Evolutionary conservation across 1,140 invertebrate species (phyloP).

Genomic region (Heliconius hewitsoni): DNA sequence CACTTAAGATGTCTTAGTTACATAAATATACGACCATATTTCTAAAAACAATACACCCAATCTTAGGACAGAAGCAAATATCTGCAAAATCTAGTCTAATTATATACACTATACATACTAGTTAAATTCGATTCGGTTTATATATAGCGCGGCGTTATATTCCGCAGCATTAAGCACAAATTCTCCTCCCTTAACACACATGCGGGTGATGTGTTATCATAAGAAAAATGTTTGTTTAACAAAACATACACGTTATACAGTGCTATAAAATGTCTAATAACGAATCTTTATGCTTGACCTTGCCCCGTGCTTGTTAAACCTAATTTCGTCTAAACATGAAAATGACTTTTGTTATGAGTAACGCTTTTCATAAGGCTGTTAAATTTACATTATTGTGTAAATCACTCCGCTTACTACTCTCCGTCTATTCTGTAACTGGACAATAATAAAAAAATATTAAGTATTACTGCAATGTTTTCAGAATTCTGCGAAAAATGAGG

Average conservation of each 20-base stretch:
- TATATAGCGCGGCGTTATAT: neutral
- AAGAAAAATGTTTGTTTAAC: neutral
- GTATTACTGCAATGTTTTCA: too few relatives aligned
- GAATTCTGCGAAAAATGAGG: too few relatives aligned
- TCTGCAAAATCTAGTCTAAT: neutral
- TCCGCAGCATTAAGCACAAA: neutral
- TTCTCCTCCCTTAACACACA: neutral
- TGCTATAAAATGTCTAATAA: neutral
- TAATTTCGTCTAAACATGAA: constrained; percentile 4
- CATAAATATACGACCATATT: neutral
- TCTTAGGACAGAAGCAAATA: neutral
- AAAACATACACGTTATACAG: neutral
- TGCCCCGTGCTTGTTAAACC: neutral
- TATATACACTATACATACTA: neutral
- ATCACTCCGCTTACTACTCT: neutral
- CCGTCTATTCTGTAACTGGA: neutral
- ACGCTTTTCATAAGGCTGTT: neutral
- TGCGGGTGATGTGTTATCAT: neutral
- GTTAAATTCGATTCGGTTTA: neutral
- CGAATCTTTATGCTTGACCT: neutral
- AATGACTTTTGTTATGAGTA: neutral
- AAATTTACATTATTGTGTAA: neutral
- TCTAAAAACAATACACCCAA: neutral
- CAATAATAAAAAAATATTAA: too few relatives aligned
- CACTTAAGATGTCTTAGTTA: constrained; percentile 1